Conservation (phyloP, 2,113 vertebrate genomes). For the Oophaga pumilio region DNA sequence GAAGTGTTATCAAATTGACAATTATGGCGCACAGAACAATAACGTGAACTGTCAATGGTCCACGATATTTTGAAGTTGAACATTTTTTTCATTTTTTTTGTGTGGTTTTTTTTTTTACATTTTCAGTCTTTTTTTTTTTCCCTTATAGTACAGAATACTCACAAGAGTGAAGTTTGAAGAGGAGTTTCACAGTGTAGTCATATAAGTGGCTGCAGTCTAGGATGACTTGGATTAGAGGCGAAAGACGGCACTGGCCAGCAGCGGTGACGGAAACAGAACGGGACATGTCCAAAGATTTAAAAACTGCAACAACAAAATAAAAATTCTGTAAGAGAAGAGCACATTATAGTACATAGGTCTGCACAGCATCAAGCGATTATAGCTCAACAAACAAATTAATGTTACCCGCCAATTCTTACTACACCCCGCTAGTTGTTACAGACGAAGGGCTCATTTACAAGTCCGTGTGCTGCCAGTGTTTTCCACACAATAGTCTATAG, state of each 20-base stretch:
- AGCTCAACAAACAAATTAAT: no score
- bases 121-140: neutral
- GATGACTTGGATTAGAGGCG: slow-evolving; percentile 94
- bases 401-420: no score
- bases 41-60: no score
- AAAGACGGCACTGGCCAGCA: slow-evolving; percentile 93
- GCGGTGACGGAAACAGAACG: slow-evolving; percentile 93
- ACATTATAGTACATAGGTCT: neutral
- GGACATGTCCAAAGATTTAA: slow-evolving; percentile 95
- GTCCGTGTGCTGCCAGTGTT: no score
- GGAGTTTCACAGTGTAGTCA: slow-evolving; percentile 94
- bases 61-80: no score
- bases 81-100: no score
- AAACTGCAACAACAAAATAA: slow-evolving; percentile 73
- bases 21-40: no score
- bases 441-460: no score
- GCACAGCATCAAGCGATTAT: neutral
- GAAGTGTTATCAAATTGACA: neutral
- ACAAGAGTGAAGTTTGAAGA: slow-evolving; percentile 99
- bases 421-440: no score
- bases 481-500: no score
- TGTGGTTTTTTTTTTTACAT: neutral
- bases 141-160: slow-evolving; percentile 68
- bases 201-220: slow-evolving; percentile 96
- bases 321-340: neutral